Evolutionary conservation across 2,113 vertebrate genomes (phyloP).

Genomic region (Piaya cayana): DNA sequence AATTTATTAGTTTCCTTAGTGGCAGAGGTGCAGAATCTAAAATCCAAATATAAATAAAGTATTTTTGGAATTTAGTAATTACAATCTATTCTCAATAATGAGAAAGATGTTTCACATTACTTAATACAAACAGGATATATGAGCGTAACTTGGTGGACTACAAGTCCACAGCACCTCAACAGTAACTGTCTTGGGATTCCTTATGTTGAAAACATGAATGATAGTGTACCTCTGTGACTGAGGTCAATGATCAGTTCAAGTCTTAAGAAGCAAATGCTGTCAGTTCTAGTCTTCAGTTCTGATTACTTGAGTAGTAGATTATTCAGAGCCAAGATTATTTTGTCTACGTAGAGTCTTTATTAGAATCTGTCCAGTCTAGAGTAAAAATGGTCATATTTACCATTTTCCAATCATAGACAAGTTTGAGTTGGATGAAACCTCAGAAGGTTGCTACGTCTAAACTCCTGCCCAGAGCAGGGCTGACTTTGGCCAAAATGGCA

Average conservation of each 20-base stretch:
- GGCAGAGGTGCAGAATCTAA: neutral
- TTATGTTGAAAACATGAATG: accelerated
- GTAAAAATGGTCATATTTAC: neutral
- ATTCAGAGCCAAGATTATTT: neutral
- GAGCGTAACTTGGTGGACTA: neutral
- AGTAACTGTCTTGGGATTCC: neutral
- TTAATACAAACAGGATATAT: neutral
- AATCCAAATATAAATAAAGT: neutral
- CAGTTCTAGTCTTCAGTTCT: neutral
- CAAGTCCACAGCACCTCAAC: neutral
- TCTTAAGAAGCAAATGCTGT: neutral
- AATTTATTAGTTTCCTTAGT: neutral
- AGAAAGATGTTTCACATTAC: neutral
- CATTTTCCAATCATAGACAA: accelerated
- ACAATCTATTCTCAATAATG: neutral
- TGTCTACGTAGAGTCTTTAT: neutral
- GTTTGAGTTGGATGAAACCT: neutral
- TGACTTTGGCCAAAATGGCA: neutral
- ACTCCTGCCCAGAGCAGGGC: neutral
- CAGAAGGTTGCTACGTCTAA: neutral
- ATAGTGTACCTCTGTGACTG: neutral
- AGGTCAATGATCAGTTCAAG: neutral
- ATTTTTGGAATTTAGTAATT: neutral
- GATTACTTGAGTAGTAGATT: neutral
- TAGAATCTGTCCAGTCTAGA: neutral